These are phyloP conservation scores for Cybosia mesomella DNA, from an alignment of 2,888 invertebrate species.

Conservation along the genomic window DNA sequence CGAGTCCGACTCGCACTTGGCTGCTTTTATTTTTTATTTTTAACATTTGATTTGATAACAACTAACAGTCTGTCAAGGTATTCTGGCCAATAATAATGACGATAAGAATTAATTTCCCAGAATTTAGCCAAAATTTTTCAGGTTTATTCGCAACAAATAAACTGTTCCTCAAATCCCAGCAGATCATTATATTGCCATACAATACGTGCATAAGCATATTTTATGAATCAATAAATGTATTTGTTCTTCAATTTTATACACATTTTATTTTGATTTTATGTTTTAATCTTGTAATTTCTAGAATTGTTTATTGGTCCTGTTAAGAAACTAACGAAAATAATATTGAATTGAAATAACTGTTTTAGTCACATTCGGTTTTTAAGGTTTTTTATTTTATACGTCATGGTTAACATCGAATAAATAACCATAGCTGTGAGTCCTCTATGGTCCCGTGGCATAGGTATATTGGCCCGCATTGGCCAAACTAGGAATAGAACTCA, in stretches of 20 bases:
- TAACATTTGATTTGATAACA: background rate
- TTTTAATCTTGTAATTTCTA: conserved; percentile 5
- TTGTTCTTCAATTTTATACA: conserved; percentile 15
- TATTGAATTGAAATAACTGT: too few species aligned
- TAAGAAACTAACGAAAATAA: too few species aligned
- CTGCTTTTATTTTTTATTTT: too few species aligned
- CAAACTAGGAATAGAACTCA: too few species aligned
- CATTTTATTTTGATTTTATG: conserved; percentile 19
- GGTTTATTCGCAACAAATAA: background rate
- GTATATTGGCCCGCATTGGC: too few species aligned
- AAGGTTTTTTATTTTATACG: too few species aligned
- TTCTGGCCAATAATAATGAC: background rate
- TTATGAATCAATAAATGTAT: conserved; percentile 25
- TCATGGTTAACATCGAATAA: too few species aligned
- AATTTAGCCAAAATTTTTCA: background rate
- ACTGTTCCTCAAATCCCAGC: background rate
- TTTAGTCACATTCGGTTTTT: too few species aligned
- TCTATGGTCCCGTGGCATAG: too few species aligned
- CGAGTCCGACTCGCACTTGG: too few species aligned
- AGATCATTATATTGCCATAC: conserved; percentile 1
- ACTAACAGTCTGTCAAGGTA: background rate
- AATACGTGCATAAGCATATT: conserved; percentile 11
- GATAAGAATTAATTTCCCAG: background rate
- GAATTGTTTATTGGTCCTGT: conserved; percentile 1
- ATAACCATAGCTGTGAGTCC: too few species aligned